phyloP scores from a whole-genome alignment of 2,797 vertebrate species.

The Gymnoscopelus braueri region DNA sequence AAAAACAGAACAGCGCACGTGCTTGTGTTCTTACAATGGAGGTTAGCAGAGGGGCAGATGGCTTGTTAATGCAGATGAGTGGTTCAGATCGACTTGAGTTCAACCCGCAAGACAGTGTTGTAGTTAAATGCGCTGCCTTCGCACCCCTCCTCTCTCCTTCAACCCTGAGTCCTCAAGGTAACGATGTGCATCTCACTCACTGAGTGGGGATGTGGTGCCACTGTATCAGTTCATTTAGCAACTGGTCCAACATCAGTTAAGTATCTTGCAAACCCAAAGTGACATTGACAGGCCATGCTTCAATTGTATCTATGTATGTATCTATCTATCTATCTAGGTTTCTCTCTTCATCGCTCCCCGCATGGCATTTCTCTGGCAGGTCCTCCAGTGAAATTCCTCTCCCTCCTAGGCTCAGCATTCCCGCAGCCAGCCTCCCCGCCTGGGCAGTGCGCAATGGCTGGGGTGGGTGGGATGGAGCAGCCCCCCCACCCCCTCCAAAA shows the following conservation, averaged over 20 bases:
- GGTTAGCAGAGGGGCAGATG: conserved; percentile 36
- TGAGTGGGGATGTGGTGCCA: conserved; percentile 66
- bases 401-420: conserved; percentile 77
- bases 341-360: conserved; percentile 77
- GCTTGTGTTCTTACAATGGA: conserved; percentile 20
- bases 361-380: conserved; percentile 85
- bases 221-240: conserved; percentile 68
- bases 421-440: conserved; percentile 79
- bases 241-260: conserved; percentile 76
- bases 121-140: conserved; percentile 26
- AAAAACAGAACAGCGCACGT: conserved; percentile 43
- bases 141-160: not conserved
- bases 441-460: conserved; percentile 61
- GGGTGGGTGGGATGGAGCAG: conserved; percentile 56
- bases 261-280: conserved; percentile 63
- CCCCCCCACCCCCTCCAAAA: conserved; percentile 48
- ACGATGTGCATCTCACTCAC: conserved; percentile 19
- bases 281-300: conserved; percentile 74
- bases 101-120: conserved; percentile 27
- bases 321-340: conserved; percentile 61
- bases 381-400: conserved; percentile 78
- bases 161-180: conserved; percentile 37
- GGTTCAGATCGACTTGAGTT: conserved; percentile 19
- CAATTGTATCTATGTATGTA: conserved; percentile 39
- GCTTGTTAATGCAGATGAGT: conserved; percentile 46